These are phyloP conservation scores for Rhodeus uyekii DNA, from an alignment of 2,797 vertebrate species.

Conservation along the genomic window DNA sequence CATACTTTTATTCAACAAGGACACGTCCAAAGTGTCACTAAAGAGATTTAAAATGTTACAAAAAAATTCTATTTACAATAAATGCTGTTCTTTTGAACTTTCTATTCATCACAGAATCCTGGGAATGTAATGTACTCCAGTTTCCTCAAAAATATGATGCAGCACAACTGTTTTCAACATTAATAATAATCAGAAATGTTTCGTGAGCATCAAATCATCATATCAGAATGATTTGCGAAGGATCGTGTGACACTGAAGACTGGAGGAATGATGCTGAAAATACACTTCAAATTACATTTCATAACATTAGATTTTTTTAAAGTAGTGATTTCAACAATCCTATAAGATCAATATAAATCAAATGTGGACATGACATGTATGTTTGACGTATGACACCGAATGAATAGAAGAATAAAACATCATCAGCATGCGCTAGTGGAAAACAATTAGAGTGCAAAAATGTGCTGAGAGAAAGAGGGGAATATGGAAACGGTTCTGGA, in stretches of 20 bases:
- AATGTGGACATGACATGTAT: too few species aligned
- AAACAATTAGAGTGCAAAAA: too few species aligned
- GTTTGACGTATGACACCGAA: too few species aligned
- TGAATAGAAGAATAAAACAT: too few species aligned
- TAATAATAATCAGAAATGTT: neutral
- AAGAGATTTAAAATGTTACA: neutral
- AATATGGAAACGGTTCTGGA: too few species aligned
- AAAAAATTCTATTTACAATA: too few species aligned
- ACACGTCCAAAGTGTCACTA: neutral
- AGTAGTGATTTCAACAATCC: too few species aligned
- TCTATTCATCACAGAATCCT: neutral
- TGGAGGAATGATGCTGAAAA: neutral
- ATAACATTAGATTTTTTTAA: too few species aligned
- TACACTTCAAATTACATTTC: neutral
- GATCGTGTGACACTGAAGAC: neutral
- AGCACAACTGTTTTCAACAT: neutral
- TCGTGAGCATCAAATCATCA: too few species aligned
- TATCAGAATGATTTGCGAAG: neutral
- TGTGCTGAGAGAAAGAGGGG: too few species aligned
- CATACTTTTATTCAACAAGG: neutral
- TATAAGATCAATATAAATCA: too few species aligned
- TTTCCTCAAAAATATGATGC: neutral
- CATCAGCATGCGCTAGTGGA: too few species aligned
- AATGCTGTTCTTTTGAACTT: neutral
- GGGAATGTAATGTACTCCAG: neutral